These are phyloP conservation scores for Pempheris klunzingeri DNA, from an alignment of 2,797 vertebrate genomes.

Conservation along the genomic window DNA sequence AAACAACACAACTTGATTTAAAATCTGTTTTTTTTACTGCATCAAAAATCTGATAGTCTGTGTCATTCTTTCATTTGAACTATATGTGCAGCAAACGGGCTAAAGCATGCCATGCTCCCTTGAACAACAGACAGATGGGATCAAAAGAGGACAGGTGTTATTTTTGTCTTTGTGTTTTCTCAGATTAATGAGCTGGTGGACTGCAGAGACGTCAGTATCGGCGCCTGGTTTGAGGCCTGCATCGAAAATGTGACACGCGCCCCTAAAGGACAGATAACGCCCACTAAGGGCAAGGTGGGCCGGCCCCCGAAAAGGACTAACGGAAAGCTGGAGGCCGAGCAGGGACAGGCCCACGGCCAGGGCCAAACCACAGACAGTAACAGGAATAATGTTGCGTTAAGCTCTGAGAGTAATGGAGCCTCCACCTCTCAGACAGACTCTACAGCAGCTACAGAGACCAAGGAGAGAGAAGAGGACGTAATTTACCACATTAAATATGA, in stretches of 20 bases:
- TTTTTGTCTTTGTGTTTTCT: slow-evolving; percentile 54
- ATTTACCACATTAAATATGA: slow-evolving; percentile 99
- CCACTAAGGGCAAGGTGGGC: slow-evolving; percentile 89
- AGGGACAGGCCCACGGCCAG: slow-evolving; percentile 66
- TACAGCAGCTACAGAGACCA: slow-evolving; percentile 72
- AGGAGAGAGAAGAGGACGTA: slow-evolving; percentile 89
- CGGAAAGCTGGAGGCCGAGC: slow-evolving; percentile 87
- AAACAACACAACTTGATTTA: too few species aligned
- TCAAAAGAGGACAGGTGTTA: slow-evolving; percentile 30
- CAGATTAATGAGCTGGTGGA: slow-evolving; percentile 99
- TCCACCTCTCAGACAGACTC: slow-evolving; percentile 94
- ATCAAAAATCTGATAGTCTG: slow-evolving; percentile 15
- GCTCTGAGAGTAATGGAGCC: slow-evolving; percentile 90
- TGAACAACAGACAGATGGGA: neutral
- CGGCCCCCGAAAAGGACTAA: slow-evolving; percentile 94
- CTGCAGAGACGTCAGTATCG: slow-evolving; percentile 95
- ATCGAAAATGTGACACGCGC: slow-evolving; percentile 91
- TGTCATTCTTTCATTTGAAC: neutral
- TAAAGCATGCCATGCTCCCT: neutral
- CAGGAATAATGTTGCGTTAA: slow-evolving; percentile 87
- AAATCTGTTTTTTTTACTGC: too few species aligned
- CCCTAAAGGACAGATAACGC: slow-evolving; percentile 88
- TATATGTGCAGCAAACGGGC: neutral
- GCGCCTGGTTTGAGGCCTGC: slow-evolving; percentile 98
- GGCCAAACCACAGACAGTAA: slow-evolving; percentile 86